Base-by-base conservation (phyloP, 2,888 invertebrate species). In the Pyrocoelia pectoralis region DNA sequence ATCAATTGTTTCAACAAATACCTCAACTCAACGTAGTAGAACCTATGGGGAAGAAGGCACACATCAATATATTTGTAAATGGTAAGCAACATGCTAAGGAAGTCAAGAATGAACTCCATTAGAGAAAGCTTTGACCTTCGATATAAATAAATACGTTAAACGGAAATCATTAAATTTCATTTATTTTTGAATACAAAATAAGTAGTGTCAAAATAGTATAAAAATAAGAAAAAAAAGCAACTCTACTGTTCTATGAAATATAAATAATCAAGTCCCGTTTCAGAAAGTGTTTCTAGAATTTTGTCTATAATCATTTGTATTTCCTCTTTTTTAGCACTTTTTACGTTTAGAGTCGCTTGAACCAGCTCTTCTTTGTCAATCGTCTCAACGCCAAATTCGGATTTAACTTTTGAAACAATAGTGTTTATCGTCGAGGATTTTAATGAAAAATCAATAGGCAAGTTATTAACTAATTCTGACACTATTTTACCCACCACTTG, bases 271-370 rank as follows among this genome's bases (percentile, higher is more conserved):
- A 79, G 70, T 43, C 78, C 79, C 2, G 52, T 68, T 19, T 73
- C 77, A 63, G 71, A 80, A 8, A 79, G 77, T 28, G 67, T 68
- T 56, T 78, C 73, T 50, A 80, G 61, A 53, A 80, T 72, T 18
- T 69, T 57, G 46, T 77, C 70, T 29, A 79, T 54, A 48, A 79
- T 67, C 4, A 61, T 66, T 24, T 69, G 66, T 18, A 77, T 72
- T 53, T 76, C 76, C 14, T 67, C 63, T 19, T 48, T 68, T 33
- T 61, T 41, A 13, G 17, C 41, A 43, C 55, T 60, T 9, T 57
- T 50, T 17, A 58, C 29, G 4, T 56, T 54, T 9, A 64, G 48
- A 15, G 65, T 38, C 6, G 50, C 38, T 1, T 70, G 66, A 12
- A 54, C 40, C 8, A 77, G 29, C 33, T 68, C 64, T 12, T 72